Base-by-base conservation (phyloP, 2,113 vertebrate genomes). In the Cephalopterus ornatus region DNA sequence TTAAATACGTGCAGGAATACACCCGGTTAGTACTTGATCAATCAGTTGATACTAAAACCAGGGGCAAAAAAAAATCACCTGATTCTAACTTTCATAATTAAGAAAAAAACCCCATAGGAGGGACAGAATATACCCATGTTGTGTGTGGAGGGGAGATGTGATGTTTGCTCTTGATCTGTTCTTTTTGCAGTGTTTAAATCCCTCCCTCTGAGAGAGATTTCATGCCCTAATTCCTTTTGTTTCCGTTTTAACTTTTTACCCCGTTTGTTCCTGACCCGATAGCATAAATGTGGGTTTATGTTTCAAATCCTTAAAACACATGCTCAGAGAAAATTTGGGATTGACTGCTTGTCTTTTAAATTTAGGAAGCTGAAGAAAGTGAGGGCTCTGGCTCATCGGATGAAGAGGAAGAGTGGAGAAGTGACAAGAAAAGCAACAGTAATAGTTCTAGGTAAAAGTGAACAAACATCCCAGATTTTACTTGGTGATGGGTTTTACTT, bases 381-480 rank as follows among this genome's bases (percentile, higher is more conserved):
- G 99, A 99, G 35, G 97, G 87, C 15, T 97, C 97, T 96, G 91
- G 97, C 50, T 99, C 98, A 6, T 99, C 99, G 37, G 98, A 98
- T 78, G 98, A 99, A 65, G 98, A 98, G 37, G 99, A 99, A 20
- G 98, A 99, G 70, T 99, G 99, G 99, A 99, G 97, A 50, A 99
- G 98, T 97, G 99, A 98, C 65, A 97, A 95, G 98, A 99, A 98
- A 61, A 99, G 98, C 93, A 98, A 97, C 68, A 98, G 96, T 63
- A 97, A 99, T 89, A 98, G 98, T 86, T 98, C 99, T 26, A 99
- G 99, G 99, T 99, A 98, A 56, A 89, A 89, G 61, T 32, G 8
- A 62, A 46, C 14, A 84, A 73, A 33, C 9, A 61, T 42, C 11
- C 16, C 12, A 58, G 6, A 21, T 56, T 55, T 63, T 65, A 32